Base-by-base conservation (phyloP, 2,113 vertebrate genomes). In the Oryzias curvinotus region DNA sequence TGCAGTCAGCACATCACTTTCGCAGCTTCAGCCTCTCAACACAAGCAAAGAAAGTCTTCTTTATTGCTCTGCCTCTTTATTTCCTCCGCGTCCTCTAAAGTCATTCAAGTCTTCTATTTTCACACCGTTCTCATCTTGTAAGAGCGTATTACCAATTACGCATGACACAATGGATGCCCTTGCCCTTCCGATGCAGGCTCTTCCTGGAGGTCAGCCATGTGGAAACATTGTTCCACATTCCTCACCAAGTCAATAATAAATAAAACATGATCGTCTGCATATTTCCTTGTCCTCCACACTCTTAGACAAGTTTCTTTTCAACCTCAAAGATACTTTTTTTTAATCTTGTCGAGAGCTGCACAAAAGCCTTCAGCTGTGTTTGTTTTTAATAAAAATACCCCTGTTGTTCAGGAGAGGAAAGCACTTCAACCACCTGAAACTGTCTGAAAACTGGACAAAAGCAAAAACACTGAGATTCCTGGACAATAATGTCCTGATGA, bases 151-250 rank as follows among this genome's bases (percentile, higher is more conserved):
- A 61, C 86, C 88, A 86, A 89, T 88, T 84, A 88, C 81, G 81
- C 61, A 46, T 82, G 78, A 88, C 83, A 85, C 84, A 86, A 79
- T 63, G 77, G 72, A 71, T 68, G 78, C 83, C 76, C 78, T 14
- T 12, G 26, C 78, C 75, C 77, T 75, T 71, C 78, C 78, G 78
- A 78, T 17, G 0, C 69, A 17, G 44, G 62, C 68, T 78, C 84
- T 81, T 36, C 81, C 82, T 88, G 75, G 81, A 79, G 84, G 81
- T 87, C 86, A 85, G 81, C 68, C 82, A 86, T 84, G 91, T 85
- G 80, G 88, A 92, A 91, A 91, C 87, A 91, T 91, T 88, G 91
- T 89, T 91, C 90, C 86, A 91, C 87, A 90, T 91, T 91, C 84
- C 70, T 84, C 81, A 87, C 83, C 73, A 69, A 79, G 84, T 85